phyloP scores from a whole-genome alignment of 2,888 invertebrate species.

The Cremastinae sp. region DNA sequence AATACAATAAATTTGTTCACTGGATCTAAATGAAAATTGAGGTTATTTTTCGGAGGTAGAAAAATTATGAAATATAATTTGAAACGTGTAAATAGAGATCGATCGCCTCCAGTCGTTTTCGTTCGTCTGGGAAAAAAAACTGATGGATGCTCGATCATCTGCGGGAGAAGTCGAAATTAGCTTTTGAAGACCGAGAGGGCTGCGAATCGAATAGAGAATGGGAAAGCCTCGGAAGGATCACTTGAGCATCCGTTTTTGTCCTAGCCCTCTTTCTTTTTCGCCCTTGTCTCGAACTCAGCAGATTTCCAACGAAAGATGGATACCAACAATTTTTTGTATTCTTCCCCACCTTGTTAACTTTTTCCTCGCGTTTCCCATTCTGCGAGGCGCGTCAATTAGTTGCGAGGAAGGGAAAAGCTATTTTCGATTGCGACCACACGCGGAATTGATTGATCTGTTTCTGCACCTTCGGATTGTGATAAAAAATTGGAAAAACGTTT shows the following conservation, averaged over 20 bases:
- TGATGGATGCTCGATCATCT: constrained; percentile 51
- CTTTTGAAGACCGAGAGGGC: constrained; percentile 52
- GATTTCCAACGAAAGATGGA: constrained; percentile 65
- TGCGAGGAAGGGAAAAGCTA: constrained; percentile 32
- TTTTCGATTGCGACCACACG: constrained; percentile 37
- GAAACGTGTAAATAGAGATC: constrained; percentile 26
- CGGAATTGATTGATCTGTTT: constrained; percentile 67
- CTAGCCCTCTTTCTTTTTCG: constrained; percentile 2
- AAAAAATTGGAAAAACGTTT: background rate
- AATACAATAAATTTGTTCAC: no score
- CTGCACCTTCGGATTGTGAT: constrained; percentile 33
- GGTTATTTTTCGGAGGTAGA: background rate
- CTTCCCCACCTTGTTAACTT: constrained; percentile 1
- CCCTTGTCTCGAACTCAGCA: constrained; percentile 60
- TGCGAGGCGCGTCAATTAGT: constrained; percentile 56
- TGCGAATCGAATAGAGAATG: background rate
- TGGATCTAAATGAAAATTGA: no score
- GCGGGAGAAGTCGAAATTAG: constrained; percentile 48
- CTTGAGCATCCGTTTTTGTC: constrained; percentile 7
- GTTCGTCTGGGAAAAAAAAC: constrained; percentile 13
- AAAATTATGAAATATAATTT: background rate
- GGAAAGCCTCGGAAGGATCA: constrained; percentile 31
- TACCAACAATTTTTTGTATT: constrained; percentile 58
- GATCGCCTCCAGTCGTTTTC: constrained; percentile 29
- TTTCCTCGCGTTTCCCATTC: constrained; percentile 22